Conservation (phyloP, 2,888 invertebrate genomes). For the Disparrhopalites patrizii region DNA sequence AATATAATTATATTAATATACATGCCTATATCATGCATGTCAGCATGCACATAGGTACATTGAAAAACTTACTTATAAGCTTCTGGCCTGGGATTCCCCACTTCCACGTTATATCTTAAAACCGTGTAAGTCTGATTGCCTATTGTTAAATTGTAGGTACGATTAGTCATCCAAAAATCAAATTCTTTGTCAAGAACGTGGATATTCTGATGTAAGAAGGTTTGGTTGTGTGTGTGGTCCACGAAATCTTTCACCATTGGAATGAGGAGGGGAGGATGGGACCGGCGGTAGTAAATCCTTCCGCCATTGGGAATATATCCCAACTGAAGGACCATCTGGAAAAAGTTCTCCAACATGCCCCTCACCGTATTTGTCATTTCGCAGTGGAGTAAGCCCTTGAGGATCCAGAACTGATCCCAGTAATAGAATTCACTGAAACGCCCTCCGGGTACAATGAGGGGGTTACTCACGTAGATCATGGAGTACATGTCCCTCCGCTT, state of each 20-base stretch:
- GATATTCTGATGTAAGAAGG: conserved; percentile 56
- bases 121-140: conserved; percentile 60
- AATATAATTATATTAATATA: background rate
- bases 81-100: conserved; percentile 81
- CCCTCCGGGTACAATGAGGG: conserved; percentile 65
- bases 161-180: conserved; percentile 76
- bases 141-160: conserved; percentile 50
- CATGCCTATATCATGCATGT: too few species aligned
- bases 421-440: conserved; percentile 66
- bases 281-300: conserved; percentile 68
- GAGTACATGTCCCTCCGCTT: conserved; percentile 59
- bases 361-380: conserved; percentile 74
- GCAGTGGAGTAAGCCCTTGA: conserved; percentile 77
- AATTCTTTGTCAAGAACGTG: conserved; percentile 53
- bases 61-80: conserved; percentile 64
- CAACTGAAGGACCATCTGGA: conserved; percentile 70
- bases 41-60: too few species aligned
- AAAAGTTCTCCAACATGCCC: conserved; percentile 81
- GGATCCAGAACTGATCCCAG: conserved; percentile 94
- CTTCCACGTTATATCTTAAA: conserved; percentile 68
- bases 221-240: conserved; percentile 65
- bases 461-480: conserved; percentile 59
- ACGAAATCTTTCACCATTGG: conserved; percentile 73
- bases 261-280: conserved; percentile 55
- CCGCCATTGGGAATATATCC: conserved; percentile 90